These are phyloP conservation scores for Danio aesculapii DNA, from an alignment of 2,797 vertebrate genomes.

Conservation along the genomic window DNA sequence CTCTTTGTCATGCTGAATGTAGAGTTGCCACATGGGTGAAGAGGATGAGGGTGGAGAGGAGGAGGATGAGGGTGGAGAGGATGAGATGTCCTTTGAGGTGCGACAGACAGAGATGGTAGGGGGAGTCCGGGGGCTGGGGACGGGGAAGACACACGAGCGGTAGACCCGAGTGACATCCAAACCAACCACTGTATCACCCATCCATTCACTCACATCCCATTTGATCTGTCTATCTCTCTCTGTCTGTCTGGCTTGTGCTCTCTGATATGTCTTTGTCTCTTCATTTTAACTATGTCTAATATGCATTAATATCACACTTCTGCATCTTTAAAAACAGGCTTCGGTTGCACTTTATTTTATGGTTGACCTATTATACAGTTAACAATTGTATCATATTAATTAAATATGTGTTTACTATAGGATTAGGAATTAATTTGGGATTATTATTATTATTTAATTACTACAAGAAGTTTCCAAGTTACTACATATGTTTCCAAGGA, in stretches of 20 bases:
- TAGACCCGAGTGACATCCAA: constrained; percentile 81
- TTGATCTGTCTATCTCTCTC: constrained; percentile 27
- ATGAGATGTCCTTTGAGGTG: constrained; percentile 93
- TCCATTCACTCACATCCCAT: constrained; percentile 39
- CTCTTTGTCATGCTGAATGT: constrained; percentile 34
- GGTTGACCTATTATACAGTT: background rate
- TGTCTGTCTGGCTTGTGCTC: background rate
- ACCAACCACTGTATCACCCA: constrained; percentile 57
- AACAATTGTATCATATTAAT: too few species aligned
- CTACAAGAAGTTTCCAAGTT: background rate
- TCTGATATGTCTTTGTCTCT: constrained; percentile 29
- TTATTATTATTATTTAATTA: too few species aligned
- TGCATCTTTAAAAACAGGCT: constrained; percentile 8
- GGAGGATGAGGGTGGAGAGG: constrained; percentile 77
- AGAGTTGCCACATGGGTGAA: constrained; percentile 93
- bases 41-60: constrained; percentile 84
- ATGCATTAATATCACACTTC: constrained; percentile 52
- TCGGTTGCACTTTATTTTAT: background rate
- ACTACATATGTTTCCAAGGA: background rate
- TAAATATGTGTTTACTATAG: too few species aligned
- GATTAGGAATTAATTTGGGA: too few species aligned
- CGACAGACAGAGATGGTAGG: constrained; percentile 85
- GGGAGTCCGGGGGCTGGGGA: constrained; percentile 81
- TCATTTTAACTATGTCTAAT: constrained; percentile 46
- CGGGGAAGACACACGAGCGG: constrained; percentile 82